Conservation (phyloP, 2,113 vertebrate genomes). For the Camelus bactrianus region DNA sequence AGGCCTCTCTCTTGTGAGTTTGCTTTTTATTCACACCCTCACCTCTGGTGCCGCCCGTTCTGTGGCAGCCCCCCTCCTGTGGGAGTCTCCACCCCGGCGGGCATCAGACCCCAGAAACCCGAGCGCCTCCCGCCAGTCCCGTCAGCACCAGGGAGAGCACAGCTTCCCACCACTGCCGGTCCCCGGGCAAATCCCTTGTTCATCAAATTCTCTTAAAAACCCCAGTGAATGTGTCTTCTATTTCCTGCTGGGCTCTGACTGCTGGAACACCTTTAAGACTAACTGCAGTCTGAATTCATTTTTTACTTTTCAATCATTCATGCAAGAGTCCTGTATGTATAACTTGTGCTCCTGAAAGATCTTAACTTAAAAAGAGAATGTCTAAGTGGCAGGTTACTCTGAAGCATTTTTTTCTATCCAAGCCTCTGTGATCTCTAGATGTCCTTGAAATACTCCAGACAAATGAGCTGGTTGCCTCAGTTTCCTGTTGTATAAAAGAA, state of each 20-base stretch:
- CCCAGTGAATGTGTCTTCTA: neutral
- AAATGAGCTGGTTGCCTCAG: neutral
- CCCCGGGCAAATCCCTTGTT: neutral
- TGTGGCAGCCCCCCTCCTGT: too few species aligned
- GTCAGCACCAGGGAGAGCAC: neutral
- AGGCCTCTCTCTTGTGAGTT: neutral
- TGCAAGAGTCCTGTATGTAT: neutral
- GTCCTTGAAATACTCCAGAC: neutral
- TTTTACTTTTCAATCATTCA: neutral
- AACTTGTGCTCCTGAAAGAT: neutral
- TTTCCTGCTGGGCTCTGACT: neutral
- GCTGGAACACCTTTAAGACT: neutral
- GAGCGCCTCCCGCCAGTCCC: too few species aligned
- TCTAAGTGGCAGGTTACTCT: neutral
- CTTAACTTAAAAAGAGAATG: neutral
- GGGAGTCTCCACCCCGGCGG: neutral
- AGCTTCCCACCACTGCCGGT: too few species aligned
- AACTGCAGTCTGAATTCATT: neutral
- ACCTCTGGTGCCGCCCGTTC: neutral
- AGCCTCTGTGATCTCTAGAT: neutral
- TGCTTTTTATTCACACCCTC: too few species aligned
- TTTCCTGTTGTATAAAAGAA: neutral
- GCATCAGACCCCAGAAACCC: neutral
- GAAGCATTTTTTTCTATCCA: neutral
- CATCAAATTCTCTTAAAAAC: neutral